Evolutionary conservation across 2,113 vertebrate species (phyloP), one percentile per base, ranked within the genome.

Genomic region (Passer domesticus): DNA sequence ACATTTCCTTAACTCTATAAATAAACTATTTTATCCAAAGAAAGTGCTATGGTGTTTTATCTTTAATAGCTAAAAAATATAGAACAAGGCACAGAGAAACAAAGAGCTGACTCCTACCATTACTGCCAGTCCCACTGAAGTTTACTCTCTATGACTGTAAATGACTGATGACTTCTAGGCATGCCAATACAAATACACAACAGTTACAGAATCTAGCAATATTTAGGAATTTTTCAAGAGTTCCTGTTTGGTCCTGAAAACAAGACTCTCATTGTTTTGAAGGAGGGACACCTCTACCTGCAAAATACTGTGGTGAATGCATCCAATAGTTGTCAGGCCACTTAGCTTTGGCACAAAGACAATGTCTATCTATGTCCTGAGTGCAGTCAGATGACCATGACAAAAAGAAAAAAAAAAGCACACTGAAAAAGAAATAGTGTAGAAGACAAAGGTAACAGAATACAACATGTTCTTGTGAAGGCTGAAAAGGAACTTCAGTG

Each of bases 261-360:
- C 15, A 55, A 78, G 13, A 41, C 76, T 72, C 58, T 7, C 47
- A 35, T 1, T 64, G 52, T 75, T 85, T 37, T 17, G 62, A 90
- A 81, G 55, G 83, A 89, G 33, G 72, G 72, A n/a, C 30, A 47
- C 23, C 2, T 11, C 47, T 59, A 72, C 15, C 47, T 60, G 52
- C 30, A 59, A 85, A 90, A 83, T 14, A 60, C 27, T 6, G 16
- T 16, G 41, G 39, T 47, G 53, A 92, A 47, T 5, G 10, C 41
- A 90, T 52, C 27, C 21, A 47, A 1, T 3, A 4, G 5, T 9
- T 87, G 33, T n/a, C 2, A 3, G 19, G 23, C 5, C 1, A 0
- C 59, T 85, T 19, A 63, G 28, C 59, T 73, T 68, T 15, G 1
- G n/a, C 47, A 69, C n/a, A 17, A 64, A 83, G 33, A 60, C 5